Base-by-base conservation (phyloP, 2,888 invertebrate genomes). In the Lissonota sp. region DNA sequence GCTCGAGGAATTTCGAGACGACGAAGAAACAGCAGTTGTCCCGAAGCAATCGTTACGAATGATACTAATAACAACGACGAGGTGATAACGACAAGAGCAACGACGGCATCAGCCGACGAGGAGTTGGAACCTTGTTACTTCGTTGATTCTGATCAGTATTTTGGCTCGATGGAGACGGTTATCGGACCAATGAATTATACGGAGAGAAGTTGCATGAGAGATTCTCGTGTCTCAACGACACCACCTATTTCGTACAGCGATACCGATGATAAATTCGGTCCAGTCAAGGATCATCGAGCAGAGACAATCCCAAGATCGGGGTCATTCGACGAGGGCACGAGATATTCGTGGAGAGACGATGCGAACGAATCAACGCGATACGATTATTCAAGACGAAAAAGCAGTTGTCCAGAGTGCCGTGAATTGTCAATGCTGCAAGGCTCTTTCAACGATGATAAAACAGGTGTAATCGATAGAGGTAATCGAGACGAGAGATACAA, bases 121-220 rank as follows among this genome's bases (percentile, higher is more conserved):
- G 83, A 66, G 75, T 26, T 3, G 26, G 26, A 26, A 26, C 79
- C 10, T 64, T 80, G 70, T 16, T 80, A 79, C 16, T 86, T 86
- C 39, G 80, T 89, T 40, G 90, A 89, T 64, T 91, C 91, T 55
- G 91, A 91, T 83, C 91, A 92, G 42, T 92, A 92, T 46, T 91
- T 91, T 72, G 92, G 92, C 14, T 92, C 92, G 10, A 86, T 87
- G 80, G 92, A 92, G 79, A 92, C 92, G 14, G 91, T 92, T 39
- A 86, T 90, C 10, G 87, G 87, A 62, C 86, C 87, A 3, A 26
- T 26, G 26, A 88, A 88, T 71, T 87, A 88, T 73, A 82, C 80
- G 37, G 84, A 84, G 6, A 80, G 82, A 26, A 83, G 66, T 66
- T 70, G 74, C 53, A 26, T 40, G 6, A 57, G 69, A 6, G 67